phyloP scores from a whole-genome alignment of 1,140 invertebrate species.

The Aphis craccivora region DNA sequence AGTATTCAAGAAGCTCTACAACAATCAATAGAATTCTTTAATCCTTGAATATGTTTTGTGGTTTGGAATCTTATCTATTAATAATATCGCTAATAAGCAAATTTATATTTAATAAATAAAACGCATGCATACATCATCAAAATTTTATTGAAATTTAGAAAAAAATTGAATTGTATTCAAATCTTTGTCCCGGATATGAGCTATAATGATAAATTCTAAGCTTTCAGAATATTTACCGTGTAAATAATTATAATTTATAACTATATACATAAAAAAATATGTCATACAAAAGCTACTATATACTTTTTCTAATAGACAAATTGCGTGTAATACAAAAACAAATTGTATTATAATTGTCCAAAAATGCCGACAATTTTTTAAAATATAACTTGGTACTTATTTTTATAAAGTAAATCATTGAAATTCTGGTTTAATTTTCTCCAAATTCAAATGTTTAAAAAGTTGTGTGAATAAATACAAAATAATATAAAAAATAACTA shows the following conservation, averaged over 20 bases:
- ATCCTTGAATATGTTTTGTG: neutral
- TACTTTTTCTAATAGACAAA: no score
- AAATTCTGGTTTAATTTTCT: neutral
- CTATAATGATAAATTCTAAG: no score
- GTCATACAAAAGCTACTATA: no score
- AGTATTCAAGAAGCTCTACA: conserved; percentile 41
- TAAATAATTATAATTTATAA: no score
- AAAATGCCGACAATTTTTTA: neutral
- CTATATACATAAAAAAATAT: no score
- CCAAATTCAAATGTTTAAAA: neutral
- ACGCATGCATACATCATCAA: no score
- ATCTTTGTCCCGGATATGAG: no score
- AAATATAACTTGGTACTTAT: neutral
- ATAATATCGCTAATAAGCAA: neutral
- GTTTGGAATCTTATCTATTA: neutral
- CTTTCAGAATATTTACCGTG: no score
- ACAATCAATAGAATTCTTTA: neutral
- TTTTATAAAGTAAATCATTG: neutral
- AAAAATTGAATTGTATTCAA: no score
- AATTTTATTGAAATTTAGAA: no score
- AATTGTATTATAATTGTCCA: neutral
- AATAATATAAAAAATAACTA: neutral
- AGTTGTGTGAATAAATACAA: neutral
- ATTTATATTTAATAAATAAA: neutral
- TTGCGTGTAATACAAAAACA: no score